Evolutionary conservation across 1,140 invertebrate genomes (phyloP), one percentile per base, ranked within the genome.

Genomic region (Aphelenchoides besseyi): DNA sequence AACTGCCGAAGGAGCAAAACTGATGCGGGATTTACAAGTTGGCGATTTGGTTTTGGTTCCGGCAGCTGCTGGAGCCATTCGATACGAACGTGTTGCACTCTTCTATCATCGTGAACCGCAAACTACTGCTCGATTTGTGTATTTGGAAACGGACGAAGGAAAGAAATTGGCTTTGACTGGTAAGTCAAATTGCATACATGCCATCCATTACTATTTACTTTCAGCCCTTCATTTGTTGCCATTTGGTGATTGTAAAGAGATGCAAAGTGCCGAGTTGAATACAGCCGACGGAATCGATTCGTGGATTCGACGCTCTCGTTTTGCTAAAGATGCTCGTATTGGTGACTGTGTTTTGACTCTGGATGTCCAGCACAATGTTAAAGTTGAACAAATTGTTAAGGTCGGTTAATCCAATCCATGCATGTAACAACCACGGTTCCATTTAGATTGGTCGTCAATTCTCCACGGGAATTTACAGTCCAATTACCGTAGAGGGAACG

Each of bases 401-500:
- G 75, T 78, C 26, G 62, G 29, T 23, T 72, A 16, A 3, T 33
- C 2, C 16, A 61, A 61, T n/a, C 0, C 33, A 2, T 28, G 16
- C 16, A 18, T 1, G n/a, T n/a, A n/a, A 61, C n/a, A 2, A 29
- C n/a, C n/a, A 36, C n/a, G 59, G n/a, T 1, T 70, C 48, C 36
- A 28, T 80, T 57, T 33, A 80, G 72, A 68, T 79, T 52, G 76
- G 79, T 18, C 68, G 77, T n/a, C 66, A 54, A 23, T 72, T 71
- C 29, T 73, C 74, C 29, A 86, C 85, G 33, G 95, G 95, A 5
- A 90, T 94, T 1, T 94, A 89, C 80, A 95, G 95, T 0, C 95
- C 95, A 0, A 87, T 98, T 12, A 98, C 95, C 0, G 85, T 85
- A 18, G 88, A 89, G 8, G 95, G 95, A 0, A 96, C 91, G 29